These are phyloP conservation scores for Leuciscus waleckii DNA, from an alignment of 2,797 vertebrate species.

Conservation along the genomic window DNA sequence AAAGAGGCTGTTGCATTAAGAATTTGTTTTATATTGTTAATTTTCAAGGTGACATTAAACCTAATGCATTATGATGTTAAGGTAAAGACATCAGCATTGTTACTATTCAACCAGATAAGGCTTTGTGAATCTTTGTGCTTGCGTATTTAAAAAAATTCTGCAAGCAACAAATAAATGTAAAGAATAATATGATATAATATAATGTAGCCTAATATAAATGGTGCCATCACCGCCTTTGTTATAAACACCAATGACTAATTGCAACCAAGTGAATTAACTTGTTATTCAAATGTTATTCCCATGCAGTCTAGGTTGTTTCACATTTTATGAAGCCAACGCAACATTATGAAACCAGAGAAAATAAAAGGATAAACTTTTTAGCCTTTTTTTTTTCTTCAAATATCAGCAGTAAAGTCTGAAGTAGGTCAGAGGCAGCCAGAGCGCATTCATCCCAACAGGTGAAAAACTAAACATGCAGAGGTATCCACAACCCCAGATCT, in stretches of 20 bases:
- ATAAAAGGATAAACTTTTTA: background rate
- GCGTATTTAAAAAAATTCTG: background rate
- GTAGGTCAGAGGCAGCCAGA: background rate
- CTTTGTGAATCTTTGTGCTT: background rate
- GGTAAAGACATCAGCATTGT: background rate
- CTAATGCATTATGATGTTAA: background rate
- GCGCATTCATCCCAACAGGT: background rate
- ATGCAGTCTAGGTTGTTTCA: background rate
- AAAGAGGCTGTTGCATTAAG: background rate
- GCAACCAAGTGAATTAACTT: background rate
- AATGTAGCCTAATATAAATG: background rate
- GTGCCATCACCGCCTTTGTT: background rate
- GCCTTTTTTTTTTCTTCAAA: background rate
- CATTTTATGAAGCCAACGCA: background rate
- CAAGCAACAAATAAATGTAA: background rate
- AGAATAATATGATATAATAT: background rate
- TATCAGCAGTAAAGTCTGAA: slow-evolving; percentile 3
- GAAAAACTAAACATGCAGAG: background rate
- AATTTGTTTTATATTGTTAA: background rate
- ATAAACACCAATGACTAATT: background rate
- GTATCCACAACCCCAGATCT: slow-evolving; percentile 17
- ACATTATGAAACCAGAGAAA: background rate
- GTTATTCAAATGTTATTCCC: background rate
- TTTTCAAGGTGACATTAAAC: background rate
- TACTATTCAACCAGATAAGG: background rate